These are phyloP conservation scores for Diabrotica undecimpunctata DNA, from an alignment of 1,140 invertebrate species.

Conservation along the genomic window DNA sequence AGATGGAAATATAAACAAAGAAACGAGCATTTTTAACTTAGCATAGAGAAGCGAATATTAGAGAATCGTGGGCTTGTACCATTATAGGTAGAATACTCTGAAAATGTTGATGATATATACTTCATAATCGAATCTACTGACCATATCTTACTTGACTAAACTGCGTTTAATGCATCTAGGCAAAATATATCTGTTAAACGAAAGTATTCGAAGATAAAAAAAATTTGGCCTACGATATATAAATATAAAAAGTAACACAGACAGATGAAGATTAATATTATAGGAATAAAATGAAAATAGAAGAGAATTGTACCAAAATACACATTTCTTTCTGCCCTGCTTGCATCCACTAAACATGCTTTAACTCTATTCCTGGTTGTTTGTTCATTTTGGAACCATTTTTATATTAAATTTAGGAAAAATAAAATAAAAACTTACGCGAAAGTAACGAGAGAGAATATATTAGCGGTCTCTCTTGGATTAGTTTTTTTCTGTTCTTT, in stretches of 20 bases:
- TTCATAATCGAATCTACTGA: too few relatives aligned
- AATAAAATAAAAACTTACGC: neutral
- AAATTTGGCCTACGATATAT: neutral
- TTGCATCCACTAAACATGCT: neutral
- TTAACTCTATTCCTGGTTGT: neutral
- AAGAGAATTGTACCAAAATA: neutral
- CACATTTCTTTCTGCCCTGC: neutral
- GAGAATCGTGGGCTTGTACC: too few relatives aligned
- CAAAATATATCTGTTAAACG: too few relatives aligned
- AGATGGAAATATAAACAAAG: too few relatives aligned
- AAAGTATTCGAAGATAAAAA: neutral
- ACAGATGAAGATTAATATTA: neutral
- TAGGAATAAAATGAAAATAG: neutral
- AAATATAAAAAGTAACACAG: neutral
- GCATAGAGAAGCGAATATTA: too few relatives aligned
- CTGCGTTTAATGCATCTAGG: too few relatives aligned
- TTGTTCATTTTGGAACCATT: neutral
- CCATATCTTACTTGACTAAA: too few relatives aligned
- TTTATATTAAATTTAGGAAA: neutral
- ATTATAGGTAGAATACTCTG: too few relatives aligned
- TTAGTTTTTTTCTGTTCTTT: neutral
- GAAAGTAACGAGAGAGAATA: neutral
- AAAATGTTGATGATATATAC: too few relatives aligned
- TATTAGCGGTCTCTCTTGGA: conserved; percentile 5
- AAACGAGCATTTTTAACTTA: too few relatives aligned